A percentile compares a stretch with the other conserved stretches of the same genome.
phyloP scores from a whole-genome alignment of 37 sponge, comb jelly and placozoan genomes.

The Aplysina aerophoba region DNA sequence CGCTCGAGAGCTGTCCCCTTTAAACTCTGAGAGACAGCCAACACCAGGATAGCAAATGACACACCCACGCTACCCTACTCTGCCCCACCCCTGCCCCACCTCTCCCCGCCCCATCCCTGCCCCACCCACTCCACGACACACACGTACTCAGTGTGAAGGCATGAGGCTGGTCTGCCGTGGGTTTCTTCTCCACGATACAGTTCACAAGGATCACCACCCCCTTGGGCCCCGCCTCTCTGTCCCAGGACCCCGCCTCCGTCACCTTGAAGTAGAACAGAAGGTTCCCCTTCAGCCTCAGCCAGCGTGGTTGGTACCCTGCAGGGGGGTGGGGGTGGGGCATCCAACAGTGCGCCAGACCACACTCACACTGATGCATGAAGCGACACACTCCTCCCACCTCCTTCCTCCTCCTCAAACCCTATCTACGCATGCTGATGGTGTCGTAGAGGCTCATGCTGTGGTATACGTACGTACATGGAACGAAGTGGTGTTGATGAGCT shows the following conservation, averaged over 20 bases:
- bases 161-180: slow-evolving; percentile 3
- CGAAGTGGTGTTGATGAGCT: too few relatives aligned
- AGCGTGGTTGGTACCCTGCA: slow-evolving; percentile 74
- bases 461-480: too few relatives aligned
- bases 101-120: neutral
- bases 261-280: slow-evolving; percentile 82
- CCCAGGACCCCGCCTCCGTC: slow-evolving; percentile 67
- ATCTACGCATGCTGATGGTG: neutral
- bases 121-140: neutral
- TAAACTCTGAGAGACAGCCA: slow-evolving; percentile 61
- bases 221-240: slow-evolving; percentile 32
- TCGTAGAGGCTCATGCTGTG: too few relatives aligned
- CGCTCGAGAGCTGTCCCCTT: slow-evolving; percentile 54
- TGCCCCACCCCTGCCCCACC: neutral
- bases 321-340: neutral
- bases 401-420: too few relatives aligned
- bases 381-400: too few relatives aligned
- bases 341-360: too few relatives aligned
- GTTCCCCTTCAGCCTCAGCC: slow-evolving; percentile 88
- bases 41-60: too few relatives aligned
- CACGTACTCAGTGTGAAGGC: slow-evolving; percentile 30
- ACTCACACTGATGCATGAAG: too few relatives aligned
- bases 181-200: slow-evolving; percentile 23
- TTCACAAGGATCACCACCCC: slow-evolving; percentile 77
- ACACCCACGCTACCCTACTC: too few relatives aligned